Conservation (phyloP, 2,113 vertebrate species). For the Indri indri region DNA sequence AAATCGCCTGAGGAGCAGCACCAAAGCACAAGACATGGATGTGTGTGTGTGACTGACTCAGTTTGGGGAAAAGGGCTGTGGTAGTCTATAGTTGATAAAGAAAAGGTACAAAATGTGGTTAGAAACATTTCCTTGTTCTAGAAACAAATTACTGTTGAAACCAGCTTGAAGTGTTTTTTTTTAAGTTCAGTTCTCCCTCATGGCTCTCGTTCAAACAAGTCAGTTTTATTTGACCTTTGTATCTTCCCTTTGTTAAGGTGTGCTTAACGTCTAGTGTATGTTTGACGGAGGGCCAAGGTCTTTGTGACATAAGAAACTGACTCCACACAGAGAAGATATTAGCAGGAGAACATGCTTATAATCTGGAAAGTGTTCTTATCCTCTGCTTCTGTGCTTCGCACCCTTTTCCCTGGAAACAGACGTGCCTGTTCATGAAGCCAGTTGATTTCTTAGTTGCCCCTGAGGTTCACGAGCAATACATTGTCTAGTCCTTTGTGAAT, state of each 20-base stretch:
- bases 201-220: not conserved
- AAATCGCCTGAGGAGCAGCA: conserved; percentile 82
- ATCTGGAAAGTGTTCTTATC: not conserved
- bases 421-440: not conserved
- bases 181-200: not conserved
- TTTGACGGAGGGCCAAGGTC: not conserved
- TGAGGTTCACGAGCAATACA: not conserved
- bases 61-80: not conserved
- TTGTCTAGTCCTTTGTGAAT: not conserved
- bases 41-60: not conserved
- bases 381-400: not conserved
- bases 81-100: not conserved
- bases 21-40: accelerated
- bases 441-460: not conserved
- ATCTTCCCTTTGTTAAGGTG: not conserved
- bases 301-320: not conserved
- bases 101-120: not conserved
- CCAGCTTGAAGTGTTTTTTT: not conserved
- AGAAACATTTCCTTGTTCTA: conserved; percentile 5
- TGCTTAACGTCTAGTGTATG: not conserved
- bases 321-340: not conserved
- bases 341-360: not conserved
- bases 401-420: not conserved
- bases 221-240: not conserved
- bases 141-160: not conserved